Evolutionary conservation across 1,140 invertebrate genomes (phyloP).

Genomic region (Mya arenaria): DNA sequence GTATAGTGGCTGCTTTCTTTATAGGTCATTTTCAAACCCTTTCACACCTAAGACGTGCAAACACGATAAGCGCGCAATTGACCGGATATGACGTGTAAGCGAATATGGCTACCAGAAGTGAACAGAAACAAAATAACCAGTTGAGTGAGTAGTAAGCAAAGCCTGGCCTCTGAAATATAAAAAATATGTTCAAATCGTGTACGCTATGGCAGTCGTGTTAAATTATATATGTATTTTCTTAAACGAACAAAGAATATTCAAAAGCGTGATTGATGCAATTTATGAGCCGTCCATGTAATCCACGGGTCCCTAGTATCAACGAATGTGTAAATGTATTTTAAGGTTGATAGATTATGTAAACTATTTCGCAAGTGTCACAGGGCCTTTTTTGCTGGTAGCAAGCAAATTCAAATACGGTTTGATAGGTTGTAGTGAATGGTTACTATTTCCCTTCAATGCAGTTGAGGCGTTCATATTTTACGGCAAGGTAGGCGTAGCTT

Average conservation of each 20-base stretch:
- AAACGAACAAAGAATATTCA: too few species aligned
- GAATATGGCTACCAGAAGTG: conserved; percentile 59
- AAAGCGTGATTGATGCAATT: too few species aligned
- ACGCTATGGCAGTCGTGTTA: too few species aligned
- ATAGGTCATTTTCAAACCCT: too few species aligned
- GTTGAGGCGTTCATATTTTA: conserved; percentile 52
- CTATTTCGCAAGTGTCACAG: neutral
- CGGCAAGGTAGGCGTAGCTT: conserved; percentile 67
- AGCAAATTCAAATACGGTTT: neutral
- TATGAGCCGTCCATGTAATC: too few species aligned
- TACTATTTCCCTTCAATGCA: conserved; percentile 66
- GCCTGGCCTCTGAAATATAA: conserved; percentile 65
- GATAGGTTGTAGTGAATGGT: too few species aligned
- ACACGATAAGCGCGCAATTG: conserved; percentile 63
- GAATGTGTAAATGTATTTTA: too few species aligned
- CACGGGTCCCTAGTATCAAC: too few species aligned
- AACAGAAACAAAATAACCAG: conserved; percentile 61
- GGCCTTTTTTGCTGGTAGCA: neutral
- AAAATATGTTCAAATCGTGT: too few species aligned
- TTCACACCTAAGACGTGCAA: conserved; percentile 73
- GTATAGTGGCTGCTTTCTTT: too few species aligned
- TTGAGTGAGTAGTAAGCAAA: conserved; percentile 61
- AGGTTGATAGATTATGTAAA: neutral
- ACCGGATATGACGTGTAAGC: conserved; percentile 70
- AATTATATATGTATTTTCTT: too few species aligned